Conservation (phyloP, 2,888 invertebrate genomes). For the Cactoblastis cactorum region DNA sequence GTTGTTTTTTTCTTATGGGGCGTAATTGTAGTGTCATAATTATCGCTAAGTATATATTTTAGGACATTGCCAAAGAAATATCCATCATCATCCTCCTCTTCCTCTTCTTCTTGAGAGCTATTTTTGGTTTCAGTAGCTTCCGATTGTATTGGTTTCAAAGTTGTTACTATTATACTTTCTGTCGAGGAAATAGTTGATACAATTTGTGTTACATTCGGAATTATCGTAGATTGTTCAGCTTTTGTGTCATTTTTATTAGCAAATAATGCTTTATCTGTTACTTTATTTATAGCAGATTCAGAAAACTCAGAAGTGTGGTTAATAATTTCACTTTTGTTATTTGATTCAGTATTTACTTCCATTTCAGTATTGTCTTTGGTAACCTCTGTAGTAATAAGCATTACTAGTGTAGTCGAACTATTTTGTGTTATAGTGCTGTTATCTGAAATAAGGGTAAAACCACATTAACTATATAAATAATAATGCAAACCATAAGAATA, state of each 20-base stretch:
- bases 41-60: conserved; percentile 79
- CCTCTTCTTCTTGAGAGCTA: conserved; percentile 53
- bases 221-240: conserved; percentile 15
- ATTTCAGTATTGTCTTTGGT: conserved; percentile 26
- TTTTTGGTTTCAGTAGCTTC: conserved; percentile 34
- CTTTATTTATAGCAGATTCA: conserved; percentile 15
- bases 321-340: conserved; percentile 15
- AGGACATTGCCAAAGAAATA: conserved; percentile 82
- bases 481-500: too few relatives aligned
- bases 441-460: conserved; percentile 35
- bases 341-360: conserved; percentile 19
- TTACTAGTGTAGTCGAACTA: neutral
- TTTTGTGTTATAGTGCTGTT: conserved; percentile 31
- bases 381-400: conserved; percentile 18
- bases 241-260: neutral
- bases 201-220: conserved; percentile 21
- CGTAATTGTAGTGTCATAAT: conserved; percentile 48
- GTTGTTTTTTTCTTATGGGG: conserved; percentile 20
- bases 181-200: conserved; percentile 23
- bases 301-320: conserved; percentile 9
- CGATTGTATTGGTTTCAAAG: conserved; percentile 48
- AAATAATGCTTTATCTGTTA: conserved; percentile 13
- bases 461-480: too few relatives aligned
- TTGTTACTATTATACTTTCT: conserved; percentile 22
- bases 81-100: conserved; percentile 64